Percentiles rank a stretch among this genome's conserved stretches.
Conservation (phyloP, 2,888 invertebrate genomes). For the Drosophila stalkeri region DNA sequence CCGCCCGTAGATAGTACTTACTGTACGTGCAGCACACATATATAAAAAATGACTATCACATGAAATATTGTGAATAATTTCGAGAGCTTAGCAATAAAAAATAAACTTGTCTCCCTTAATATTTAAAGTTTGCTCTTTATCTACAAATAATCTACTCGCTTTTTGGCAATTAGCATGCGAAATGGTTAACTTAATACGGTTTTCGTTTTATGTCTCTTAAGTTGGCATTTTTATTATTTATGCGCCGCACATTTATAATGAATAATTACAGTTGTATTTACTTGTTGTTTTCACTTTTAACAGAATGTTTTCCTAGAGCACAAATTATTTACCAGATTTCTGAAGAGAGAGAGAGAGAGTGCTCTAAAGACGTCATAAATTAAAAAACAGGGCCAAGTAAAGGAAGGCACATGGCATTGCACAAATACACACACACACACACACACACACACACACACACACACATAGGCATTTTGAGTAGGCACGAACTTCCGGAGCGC, state of each 20-base stretch:
- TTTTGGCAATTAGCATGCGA: conserved; percentile 1
- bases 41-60: background rate
- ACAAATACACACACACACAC: conserved; percentile 20
- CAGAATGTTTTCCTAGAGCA: conserved; percentile 31
- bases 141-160: background rate
- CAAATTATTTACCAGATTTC: conserved; percentile 39
- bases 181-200: background rate
- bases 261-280: conserved; percentile 53
- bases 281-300: conserved; percentile 52
- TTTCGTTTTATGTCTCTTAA: background rate
- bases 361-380: conserved; percentile 71
- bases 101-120: background rate
- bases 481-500: conserved; percentile 69
- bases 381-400: conserved; percentile 32
- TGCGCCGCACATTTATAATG: conserved; percentile 10
- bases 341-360: conserved; percentile 1
- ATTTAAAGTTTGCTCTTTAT: background rate
- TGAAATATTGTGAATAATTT: conserved; percentile 3
- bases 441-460: conserved; percentile 18
- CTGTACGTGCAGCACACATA: background rate
- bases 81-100: background rate
- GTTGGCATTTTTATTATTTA: background rate
- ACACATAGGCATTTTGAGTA: conserved; percentile 12
- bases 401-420: conserved; percentile 22
- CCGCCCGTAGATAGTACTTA: conserved; percentile 5